These are phyloP conservation scores for Tipula lateralis DNA, from an alignment of 2,888 invertebrate genomes.

Conservation along the genomic window DNA sequence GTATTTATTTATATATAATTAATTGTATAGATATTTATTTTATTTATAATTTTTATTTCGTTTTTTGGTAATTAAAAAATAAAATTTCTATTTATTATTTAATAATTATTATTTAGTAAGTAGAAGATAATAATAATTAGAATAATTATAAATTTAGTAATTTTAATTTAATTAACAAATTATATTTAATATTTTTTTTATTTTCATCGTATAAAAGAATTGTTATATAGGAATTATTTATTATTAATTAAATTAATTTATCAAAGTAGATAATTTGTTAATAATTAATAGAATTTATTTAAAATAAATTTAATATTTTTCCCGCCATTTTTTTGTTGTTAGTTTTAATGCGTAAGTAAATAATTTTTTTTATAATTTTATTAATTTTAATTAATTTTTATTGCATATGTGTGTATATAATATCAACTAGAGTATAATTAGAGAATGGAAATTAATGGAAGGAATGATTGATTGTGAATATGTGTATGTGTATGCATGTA, in stretches of 20 bases:
- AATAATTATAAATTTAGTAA: background rate
- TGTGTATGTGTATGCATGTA: background rate
- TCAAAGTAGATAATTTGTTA: background rate
- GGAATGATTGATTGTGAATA: slow-evolving; percentile 2
- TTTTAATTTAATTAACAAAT: background rate
- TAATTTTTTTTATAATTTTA: background rate
- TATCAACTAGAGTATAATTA: background rate
- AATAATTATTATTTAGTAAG: background rate
- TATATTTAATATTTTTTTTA: background rate
- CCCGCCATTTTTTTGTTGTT: background rate
- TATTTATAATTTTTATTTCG: background rate
- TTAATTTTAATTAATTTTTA: background rate
- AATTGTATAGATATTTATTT: background rate
- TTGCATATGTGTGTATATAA: too few species aligned
- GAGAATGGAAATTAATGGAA: background rate
- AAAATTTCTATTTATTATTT: background rate
- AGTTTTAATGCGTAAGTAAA: background rate
- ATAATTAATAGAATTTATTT: background rate
- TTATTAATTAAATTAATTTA: background rate
- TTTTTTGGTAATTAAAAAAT: background rate
- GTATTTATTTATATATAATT: background rate
- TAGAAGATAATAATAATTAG: background rate
- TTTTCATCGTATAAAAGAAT: slow-evolving; percentile 8
- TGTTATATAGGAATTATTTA: slow-evolving; percentile 7
- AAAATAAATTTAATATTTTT: background rate